Percentiles rank a stretch among this genome's conserved stretches.
These are phyloP conservation scores for Prinia subflava DNA, from an alignment of 2,113 vertebrate species.

Conservation along the genomic window DNA sequence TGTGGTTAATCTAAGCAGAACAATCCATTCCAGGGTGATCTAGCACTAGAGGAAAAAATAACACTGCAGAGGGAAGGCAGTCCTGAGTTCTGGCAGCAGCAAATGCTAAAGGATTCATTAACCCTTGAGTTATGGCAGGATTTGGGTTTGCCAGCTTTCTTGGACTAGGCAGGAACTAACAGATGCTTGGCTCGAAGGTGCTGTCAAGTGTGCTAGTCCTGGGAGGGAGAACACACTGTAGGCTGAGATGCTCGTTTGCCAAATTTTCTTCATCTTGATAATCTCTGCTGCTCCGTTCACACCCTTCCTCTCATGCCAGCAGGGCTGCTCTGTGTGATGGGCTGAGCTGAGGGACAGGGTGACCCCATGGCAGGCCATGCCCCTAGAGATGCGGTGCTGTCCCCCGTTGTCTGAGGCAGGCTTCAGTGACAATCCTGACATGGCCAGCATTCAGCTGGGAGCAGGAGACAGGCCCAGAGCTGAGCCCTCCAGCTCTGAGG, in stretches of 20 bases:
- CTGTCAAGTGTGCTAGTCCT: background rate
- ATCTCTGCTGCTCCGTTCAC: background rate
- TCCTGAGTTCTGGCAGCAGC: constrained; percentile 27
- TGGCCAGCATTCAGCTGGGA: rapidly evolving
- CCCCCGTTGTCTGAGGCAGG: background rate
- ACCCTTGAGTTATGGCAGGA: constrained; percentile 1
- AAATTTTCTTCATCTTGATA: background rate
- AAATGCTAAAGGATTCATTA: constrained; percentile 36
- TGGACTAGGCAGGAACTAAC: background rate
- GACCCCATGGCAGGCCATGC: rapidly evolving
- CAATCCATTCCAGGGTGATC: constrained; percentile 18
- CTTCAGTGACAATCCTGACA: background rate
- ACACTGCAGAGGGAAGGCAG: background rate
- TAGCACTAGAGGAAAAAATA: constrained; percentile 29
- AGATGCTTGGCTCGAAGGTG: constrained; percentile 2
- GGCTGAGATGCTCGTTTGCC: background rate
- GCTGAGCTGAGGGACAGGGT: background rate
- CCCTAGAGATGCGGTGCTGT: rapidly evolving
- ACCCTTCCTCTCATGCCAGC: background rate
- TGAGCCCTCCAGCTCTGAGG: background rate
- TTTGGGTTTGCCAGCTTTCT: background rate
- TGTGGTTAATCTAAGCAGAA: constrained; percentile 32
- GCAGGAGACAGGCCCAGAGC: background rate
- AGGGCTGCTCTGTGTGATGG: background rate
- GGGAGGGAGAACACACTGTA: background rate